Evolutionary conservation across 2,113 vertebrate genomes (phyloP).

Genomic region (Xenopus borealis): DNA sequence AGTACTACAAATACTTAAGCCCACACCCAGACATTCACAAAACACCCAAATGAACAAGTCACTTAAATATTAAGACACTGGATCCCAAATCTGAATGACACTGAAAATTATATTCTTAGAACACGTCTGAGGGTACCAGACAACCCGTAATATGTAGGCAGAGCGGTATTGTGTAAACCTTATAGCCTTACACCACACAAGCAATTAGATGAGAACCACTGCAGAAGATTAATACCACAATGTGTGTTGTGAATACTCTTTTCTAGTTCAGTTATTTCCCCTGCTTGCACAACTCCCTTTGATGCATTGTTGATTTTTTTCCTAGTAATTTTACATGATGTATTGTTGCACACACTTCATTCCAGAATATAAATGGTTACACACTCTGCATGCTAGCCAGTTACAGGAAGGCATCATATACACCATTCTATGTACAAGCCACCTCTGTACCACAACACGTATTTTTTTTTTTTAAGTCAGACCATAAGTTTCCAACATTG

Average conservation of each 20-base stretch:
- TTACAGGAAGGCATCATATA: neutral
- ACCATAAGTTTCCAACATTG: neutral
- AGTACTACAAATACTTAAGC: constrained; percentile 11
- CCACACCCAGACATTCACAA: constrained; percentile 43
- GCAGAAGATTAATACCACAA: neutral
- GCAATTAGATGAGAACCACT: neutral
- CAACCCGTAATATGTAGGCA: constrained; percentile 34
- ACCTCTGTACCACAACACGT: neutral
- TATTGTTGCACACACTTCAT: neutral
- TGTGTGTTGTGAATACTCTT: neutral
- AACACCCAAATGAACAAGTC: constrained; percentile 41
- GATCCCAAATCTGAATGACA: no score
- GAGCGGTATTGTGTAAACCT: neutral
- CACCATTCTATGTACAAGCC: neutral
- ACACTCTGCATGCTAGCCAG: neutral
- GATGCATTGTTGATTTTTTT: neutral
- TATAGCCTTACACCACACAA: neutral
- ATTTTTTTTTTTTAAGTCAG: neutral
- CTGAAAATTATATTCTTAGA: constrained; percentile 6
- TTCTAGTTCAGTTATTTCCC: neutral
- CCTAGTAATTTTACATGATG: neutral
- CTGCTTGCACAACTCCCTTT: no score
- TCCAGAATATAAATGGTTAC: neutral
- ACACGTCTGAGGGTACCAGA: constrained; percentile 49
- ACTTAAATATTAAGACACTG: neutral